These are phyloP conservation scores for Andrena praecox DNA, from an alignment of 2,888 invertebrate genomes.

Conservation along the genomic window DNA sequence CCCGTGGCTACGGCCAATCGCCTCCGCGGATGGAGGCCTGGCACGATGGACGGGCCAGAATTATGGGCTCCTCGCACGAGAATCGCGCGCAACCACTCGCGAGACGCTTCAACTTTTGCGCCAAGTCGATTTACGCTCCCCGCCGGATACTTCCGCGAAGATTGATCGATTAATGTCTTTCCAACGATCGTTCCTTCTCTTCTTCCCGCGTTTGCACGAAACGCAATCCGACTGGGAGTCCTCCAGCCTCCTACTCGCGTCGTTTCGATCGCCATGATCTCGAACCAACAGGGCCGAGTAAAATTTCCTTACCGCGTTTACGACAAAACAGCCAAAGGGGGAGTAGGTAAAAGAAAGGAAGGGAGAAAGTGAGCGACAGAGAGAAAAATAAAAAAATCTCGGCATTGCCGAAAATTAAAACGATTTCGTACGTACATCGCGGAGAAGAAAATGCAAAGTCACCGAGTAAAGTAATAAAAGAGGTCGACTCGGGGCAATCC, in stretches of 20 bases:
- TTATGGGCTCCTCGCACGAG: constrained; percentile 77
- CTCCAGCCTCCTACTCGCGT: background rate
- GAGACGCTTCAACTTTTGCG: constrained; percentile 65
- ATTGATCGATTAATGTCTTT: constrained; percentile 64
- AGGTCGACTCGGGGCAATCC: constrained; percentile 66
- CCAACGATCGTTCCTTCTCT: background rate
- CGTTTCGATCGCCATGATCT: background rate
- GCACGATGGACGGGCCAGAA: constrained; percentile 74
- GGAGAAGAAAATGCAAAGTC: constrained; percentile 62
- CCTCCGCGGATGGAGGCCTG: constrained; percentile 72
- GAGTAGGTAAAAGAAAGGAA: background rate
- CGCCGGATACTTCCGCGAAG: constrained; percentile 63
- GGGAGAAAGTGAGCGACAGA: background rate
- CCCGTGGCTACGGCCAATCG: constrained; percentile 77
- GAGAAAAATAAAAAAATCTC: constrained; percentile 1
- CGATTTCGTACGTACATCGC: constrained; percentile 40
- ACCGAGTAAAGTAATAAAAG: constrained; percentile 69
- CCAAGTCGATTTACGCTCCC: constrained; percentile 66
- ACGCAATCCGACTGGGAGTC: background rate
- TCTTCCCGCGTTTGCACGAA: constrained; percentile 5
- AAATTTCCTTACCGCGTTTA: background rate
- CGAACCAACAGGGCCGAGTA: background rate
- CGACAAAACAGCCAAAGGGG: background rate
- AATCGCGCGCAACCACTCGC: constrained; percentile 68
- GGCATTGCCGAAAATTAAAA: constrained; percentile 50